These are phyloP conservation scores for Mohoua ochrocephala DNA, from an alignment of 2,113 vertebrate genomes.

Conservation along the genomic window DNA sequence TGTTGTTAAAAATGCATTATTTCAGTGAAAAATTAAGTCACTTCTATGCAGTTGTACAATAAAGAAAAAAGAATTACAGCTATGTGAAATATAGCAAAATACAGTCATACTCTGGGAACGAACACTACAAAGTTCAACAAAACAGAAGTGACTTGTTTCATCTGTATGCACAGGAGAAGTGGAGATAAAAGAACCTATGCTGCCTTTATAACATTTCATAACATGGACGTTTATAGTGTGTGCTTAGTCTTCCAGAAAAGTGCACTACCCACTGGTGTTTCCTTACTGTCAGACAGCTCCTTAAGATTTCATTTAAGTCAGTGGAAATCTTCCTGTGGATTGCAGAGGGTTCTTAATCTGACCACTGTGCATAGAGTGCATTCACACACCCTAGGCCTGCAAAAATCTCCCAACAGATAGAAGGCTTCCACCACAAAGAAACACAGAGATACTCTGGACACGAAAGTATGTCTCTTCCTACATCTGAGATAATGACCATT, in stretches of 20 bases:
- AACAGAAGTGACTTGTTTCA: neutral
- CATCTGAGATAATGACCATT: neutral
- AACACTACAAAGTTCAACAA: neutral
- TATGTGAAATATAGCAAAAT: neutral
- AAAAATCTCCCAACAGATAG: neutral
- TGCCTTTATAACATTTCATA: neutral
- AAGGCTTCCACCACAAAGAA: neutral
- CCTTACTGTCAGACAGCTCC: neutral
- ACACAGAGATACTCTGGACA: neutral
- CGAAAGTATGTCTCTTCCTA: neutral
- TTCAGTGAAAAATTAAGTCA: neutral
- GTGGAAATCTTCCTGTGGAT: neutral
- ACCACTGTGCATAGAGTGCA: neutral
- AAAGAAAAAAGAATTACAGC: neutral
- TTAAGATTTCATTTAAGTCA: neutral
- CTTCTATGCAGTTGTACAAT: neutral
- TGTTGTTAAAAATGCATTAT: neutral
- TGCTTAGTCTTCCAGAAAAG: neutral
- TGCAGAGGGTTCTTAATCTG: neutral
- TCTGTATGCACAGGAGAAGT: neutral
- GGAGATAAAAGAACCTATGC: neutral
- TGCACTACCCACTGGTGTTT: neutral
- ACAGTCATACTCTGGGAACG: neutral
- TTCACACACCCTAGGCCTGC: neutral
- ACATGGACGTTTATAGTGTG: neutral